phyloP scores from a whole-genome alignment of 2,113 vertebrate genomes.

The Carettochelys insculpta region DNA sequence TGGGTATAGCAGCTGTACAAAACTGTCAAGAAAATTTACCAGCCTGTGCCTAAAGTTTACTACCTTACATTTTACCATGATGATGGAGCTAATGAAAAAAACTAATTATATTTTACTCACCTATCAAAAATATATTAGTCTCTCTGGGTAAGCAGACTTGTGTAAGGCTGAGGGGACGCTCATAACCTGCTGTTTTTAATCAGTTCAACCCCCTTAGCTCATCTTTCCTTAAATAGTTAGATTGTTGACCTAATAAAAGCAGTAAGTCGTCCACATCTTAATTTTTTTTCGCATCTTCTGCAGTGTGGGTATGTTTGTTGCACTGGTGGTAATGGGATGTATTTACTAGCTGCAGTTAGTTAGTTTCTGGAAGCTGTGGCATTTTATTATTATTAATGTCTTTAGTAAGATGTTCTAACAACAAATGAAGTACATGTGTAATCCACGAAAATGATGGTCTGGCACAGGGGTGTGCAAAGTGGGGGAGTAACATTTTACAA shows the following conservation, averaged over 20 bases:
- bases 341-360: background rate
- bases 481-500: no score
- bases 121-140: background rate
- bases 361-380: background rate
- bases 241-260: background rate
- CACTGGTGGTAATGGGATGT: fast-evolving
- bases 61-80: background rate
- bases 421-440: background rate
- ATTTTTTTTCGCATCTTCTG: background rate
- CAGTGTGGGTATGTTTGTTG: background rate
- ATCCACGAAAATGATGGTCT: background rate
- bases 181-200: background rate
- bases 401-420: background rate
- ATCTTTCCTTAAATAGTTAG: background rate
- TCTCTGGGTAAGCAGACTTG: background rate
- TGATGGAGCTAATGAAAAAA: background rate
- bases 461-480: no score
- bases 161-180: background rate
- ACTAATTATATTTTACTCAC: background rate
- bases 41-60: background rate
- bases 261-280: background rate
- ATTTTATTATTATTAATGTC: background rate
- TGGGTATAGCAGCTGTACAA: background rate
- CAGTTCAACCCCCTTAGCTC: background rate
- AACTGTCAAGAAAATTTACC: background rate